Percentiles rank a stretch among this genome's conserved stretches.
Conservation (phyloP, 2,888 invertebrate genomes). For the Dermolepida albohirtum region DNA sequence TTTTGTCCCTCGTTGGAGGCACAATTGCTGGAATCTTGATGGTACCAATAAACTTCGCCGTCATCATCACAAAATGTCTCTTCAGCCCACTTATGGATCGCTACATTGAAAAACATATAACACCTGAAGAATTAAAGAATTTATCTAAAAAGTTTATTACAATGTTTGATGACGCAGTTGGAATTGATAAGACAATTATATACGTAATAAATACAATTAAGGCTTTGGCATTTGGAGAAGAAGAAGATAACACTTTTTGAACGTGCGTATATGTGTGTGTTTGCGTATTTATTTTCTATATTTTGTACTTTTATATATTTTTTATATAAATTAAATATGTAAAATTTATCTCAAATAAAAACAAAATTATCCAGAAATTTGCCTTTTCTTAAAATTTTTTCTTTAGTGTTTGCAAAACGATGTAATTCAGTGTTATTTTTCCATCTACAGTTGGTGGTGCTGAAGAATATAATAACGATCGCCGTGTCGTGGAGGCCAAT, state of each 20-base stretch:
- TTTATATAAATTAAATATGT: not conserved
- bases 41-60: too few relatives aligned
- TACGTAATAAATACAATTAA: not conserved
- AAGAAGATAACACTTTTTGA: not conserved
- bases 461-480: constrained; percentile 7
- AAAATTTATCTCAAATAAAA: not conserved
- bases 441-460: constrained; percentile 24
- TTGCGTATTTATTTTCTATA: not conserved
- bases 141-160: not conserved
- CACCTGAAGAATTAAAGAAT: not conserved
- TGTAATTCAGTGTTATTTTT: constrained; percentile 31
- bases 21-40: too few relatives aligned
- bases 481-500: not conserved
- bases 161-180: not conserved
- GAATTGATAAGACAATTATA: not conserved
- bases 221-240: too few relatives aligned
- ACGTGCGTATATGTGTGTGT: not conserved
- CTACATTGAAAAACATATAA: not conserved
- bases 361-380: not conserved
- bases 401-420: not conserved
- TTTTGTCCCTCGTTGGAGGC: too few relatives aligned
- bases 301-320: too few relatives aligned
- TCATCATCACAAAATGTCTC: not conserved
- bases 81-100: not conserved
- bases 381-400: not conserved